Percentiles rank a stretch among this genome's conserved stretches.
These are phyloP conservation scores for Geotrupes spiniger DNA, from an alignment of 2,888 invertebrate genomes.

Conservation along the genomic window DNA sequence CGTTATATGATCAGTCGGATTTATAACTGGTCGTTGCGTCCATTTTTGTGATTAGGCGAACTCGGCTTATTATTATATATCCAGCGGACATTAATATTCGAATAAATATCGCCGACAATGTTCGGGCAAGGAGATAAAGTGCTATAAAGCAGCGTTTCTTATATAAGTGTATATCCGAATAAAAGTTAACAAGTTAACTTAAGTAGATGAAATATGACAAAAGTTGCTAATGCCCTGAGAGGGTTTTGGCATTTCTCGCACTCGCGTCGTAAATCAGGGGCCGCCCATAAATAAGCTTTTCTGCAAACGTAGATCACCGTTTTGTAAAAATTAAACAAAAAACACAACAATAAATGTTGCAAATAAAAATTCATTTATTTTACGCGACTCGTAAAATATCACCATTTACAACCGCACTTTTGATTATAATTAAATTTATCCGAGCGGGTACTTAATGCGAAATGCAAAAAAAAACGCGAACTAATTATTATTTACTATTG, in stretches of 20 bases:
- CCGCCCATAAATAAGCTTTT: slow-evolving; percentile 14
- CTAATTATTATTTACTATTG: too few species aligned
- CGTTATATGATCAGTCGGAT: too few species aligned
- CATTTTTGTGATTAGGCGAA: too few species aligned
- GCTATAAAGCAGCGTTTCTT: slow-evolving; percentile 13
- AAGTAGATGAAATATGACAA: slow-evolving; percentile 36
- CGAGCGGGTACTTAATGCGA: too few species aligned
- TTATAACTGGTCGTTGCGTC: too few species aligned
- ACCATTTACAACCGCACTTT: too few species aligned
- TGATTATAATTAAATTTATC: too few species aligned
- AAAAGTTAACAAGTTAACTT: slow-evolving; percentile 35
- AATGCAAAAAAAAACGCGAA: too few species aligned
- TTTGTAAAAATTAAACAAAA: slow-evolving; percentile 13
- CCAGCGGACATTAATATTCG: neutral
- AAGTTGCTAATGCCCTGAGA: slow-evolving; percentile 41
- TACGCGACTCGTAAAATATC: too few species aligned
- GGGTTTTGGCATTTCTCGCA: slow-evolving; percentile 16
- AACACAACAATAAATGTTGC: neutral
- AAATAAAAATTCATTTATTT: too few species aligned
- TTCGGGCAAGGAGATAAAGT: too few species aligned
- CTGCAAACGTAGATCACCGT: slow-evolving; percentile 19
- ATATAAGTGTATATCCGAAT: slow-evolving; percentile 17
- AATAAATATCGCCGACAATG: neutral
- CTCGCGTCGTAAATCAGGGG: slow-evolving; percentile 18
- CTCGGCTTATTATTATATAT: neutral